Evolutionary conservation across 2,113 vertebrate species (phyloP).

Genomic region (Sisor rabdophorus): DNA sequence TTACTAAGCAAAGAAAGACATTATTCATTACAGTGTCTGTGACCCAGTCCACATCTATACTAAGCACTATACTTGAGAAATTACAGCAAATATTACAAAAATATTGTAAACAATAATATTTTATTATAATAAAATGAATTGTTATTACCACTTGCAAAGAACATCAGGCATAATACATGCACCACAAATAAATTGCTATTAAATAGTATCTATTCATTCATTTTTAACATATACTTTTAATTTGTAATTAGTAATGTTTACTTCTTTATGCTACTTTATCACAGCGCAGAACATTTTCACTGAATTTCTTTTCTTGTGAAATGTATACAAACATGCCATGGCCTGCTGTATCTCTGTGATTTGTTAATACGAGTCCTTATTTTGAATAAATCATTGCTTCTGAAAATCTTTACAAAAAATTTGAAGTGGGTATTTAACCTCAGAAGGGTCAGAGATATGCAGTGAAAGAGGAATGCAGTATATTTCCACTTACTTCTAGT

Average conservation of each 20-base stretch:
- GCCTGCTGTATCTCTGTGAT: neutral
- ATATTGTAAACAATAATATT: too few species aligned
- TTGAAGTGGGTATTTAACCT: constrained; percentile 52
- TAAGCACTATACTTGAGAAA: too few species aligned
- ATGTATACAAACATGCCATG: neutral
- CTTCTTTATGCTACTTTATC: neutral
- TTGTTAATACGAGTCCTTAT: neutral
- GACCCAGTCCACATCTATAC: neutral
- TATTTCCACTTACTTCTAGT: constrained; percentile 89
- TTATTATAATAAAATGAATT: too few species aligned
- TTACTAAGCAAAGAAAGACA: neutral
- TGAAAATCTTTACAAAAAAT: too few species aligned
- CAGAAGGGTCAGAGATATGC: constrained; percentile 57
- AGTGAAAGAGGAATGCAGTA: constrained; percentile 36
- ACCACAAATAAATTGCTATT: too few species aligned
- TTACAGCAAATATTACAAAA: too few species aligned
- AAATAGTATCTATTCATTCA: too few species aligned
- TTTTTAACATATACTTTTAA: too few species aligned
- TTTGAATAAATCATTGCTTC: neutral
- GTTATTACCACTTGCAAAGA: too few species aligned
- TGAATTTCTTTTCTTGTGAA: constrained; percentile 15
- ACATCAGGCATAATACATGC: too few species aligned
- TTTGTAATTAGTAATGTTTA: neutral
- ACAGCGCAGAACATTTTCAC: neutral
- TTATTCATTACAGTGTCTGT: neutral